phyloP scores from a whole-genome alignment of 2,797 vertebrate genomes.

The Gymnothorax reevesii region DNA sequence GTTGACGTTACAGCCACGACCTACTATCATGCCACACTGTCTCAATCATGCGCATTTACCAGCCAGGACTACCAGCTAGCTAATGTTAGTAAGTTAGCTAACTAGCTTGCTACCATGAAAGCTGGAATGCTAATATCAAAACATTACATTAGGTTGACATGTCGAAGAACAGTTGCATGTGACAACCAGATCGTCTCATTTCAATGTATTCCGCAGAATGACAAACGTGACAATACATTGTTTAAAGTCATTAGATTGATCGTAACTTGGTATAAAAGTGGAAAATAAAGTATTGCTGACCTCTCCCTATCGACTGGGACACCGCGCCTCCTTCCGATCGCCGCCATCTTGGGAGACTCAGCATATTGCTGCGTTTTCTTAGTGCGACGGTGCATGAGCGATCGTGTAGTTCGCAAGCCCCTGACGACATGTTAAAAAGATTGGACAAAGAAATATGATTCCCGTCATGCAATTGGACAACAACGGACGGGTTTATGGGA shows the following conservation, averaged over 20 bases:
- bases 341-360: slow-evolving; percentile 96
- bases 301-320: slow-evolving; percentile 94
- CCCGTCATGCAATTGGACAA: neutral
- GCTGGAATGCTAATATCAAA: slow-evolving; percentile 48
- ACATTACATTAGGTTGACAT: slow-evolving; percentile 50
- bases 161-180: slow-evolving; percentile 32
- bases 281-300: slow-evolving; percentile 77
- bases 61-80: neutral
- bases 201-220: neutral
- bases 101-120: slow-evolving; percentile 1
- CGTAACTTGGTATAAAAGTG: slow-evolving; percentile 35
- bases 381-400: slow-evolving; percentile 43
- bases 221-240: neutral
- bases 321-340: slow-evolving; percentile 98
- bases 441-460: slow-evolving; percentile 2
- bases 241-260: slow-evolving; percentile 19
- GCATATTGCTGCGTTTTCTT: slow-evolving; percentile 63
- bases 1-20: too few relatives aligned
- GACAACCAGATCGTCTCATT: neutral
- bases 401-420: slow-evolving; percentile 61
- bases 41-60: neutral
- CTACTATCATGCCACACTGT: neutral
- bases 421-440: neutral
- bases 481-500: slow-evolving; percentile 13
- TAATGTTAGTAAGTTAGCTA: neutral